Base-by-base conservation (phyloP, 92 coral and sea anemone species). In the Epizoanthus fatuus region DNA sequence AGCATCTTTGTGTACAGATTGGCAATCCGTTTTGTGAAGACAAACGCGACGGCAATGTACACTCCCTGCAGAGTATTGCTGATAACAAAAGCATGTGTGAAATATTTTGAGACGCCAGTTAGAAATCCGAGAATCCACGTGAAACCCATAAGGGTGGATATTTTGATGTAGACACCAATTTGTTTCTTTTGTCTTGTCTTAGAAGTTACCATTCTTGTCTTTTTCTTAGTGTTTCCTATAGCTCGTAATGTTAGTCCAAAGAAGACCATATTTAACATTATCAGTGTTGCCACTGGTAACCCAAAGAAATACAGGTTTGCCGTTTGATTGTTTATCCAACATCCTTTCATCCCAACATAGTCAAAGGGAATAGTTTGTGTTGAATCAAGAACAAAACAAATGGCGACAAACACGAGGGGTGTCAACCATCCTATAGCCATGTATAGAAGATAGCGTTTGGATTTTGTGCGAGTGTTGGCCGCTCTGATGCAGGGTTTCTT, bases 111-210 rank as follows among this genome's bases (percentile, higher is more conserved):
- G 4, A 58, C 80, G 7, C 54, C 15, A 2, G 83, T 85, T 40
- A 93, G 84, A 39, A 88, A 59, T 5, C 86, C 97, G 19, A 93
- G 84, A 5, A 88, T 64, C 94, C 97, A 93, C 38, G 93, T 77
- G 47, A 93, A 93, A 2, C 97, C 94, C 94, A 88, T 91, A 22
- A 93, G 88, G 10, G 87, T 79, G 38, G 94, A 82, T 15, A 93
- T 74, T 75, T 91, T 93, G 7, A 88, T 59, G 65, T 85, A 93
- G 6, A 93, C 85, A 59, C 73, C 25, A 63, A 74, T 40, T 20
- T 65, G 56, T 55, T 62, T 69, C 64, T 68, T 42, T 49, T 87
- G 38, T 7, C 78, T 76, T 11, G 84, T 25, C 17, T 81, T 63
- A 17, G 19, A 4, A 15, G 63, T 15, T 42, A 84, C 91, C 40